Evolutionary conservation across 2,888 invertebrate genomes (phyloP).

Genomic region (Kryphioiulus occultus): DNA sequence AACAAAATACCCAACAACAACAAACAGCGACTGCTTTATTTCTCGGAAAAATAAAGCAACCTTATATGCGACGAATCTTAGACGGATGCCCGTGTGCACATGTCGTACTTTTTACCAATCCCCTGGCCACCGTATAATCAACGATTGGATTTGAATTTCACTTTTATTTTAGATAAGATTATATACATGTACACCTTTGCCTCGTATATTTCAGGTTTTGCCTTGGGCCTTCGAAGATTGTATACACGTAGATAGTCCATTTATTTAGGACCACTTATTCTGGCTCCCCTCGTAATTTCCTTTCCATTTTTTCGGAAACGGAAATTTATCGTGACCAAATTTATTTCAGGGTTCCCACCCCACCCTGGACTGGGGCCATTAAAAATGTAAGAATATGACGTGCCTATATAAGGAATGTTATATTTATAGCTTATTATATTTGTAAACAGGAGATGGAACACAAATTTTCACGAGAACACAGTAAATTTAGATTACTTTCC

Average conservation of each 20-base stretch:
- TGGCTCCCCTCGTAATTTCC: no score
- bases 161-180: background rate
- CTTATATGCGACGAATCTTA: background rate
- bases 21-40: background rate
- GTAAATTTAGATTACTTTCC: no score
- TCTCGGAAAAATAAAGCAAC: background rate
- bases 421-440: no score
- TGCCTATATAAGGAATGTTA: no score
- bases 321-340: no score
- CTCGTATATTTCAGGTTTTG: background rate
- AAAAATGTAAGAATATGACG: no score
- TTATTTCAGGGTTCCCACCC: no score
- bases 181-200: background rate
- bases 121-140: background rate
- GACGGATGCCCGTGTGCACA: slow-evolving; percentile 23
- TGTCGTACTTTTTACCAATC: slow-evolving; percentile 11
- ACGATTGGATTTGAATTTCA: slow-evolving; percentile 29
- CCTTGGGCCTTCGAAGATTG: background rate
- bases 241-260: background rate
- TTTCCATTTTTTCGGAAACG: no score
- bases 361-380: no score
- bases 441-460: no score
- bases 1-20: slow-evolving; percentile 23
- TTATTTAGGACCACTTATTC: no score
- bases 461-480: no score